Evolutionary conservation across 2,113 vertebrate genomes (phyloP).

Genomic region (Phylloscopus trochilus): DNA sequence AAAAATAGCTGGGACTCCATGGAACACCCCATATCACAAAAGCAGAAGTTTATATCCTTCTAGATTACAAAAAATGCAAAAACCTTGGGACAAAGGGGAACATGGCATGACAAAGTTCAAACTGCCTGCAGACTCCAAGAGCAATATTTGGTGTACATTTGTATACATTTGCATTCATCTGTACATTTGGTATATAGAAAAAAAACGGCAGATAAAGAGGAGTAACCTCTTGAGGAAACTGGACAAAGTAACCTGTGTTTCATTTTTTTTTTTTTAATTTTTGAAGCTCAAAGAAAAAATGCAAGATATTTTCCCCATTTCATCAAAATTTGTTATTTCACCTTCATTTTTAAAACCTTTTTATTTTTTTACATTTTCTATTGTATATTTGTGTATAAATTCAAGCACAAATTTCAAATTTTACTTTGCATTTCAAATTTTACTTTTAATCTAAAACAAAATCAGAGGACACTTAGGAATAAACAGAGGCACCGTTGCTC

Average conservation of each 20-base stretch:
- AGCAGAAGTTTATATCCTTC: not conserved
- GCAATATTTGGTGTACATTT: not conserved
- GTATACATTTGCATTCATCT: not conserved
- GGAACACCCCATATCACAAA: not conserved
- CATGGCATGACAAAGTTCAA: not conserved
- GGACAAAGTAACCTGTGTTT: not conserved
- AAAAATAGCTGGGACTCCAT: not conserved
- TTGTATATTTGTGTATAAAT: constrained; percentile 31
- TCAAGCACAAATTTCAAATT: constrained; percentile 51
- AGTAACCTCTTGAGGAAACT: not conserved
- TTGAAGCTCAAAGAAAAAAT: not conserved
- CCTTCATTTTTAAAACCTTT: constrained; percentile 43
- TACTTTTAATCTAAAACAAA: constrained; percentile 16
- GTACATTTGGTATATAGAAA: not conserved
- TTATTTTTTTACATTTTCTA: constrained; percentile 3
- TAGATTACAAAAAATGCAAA: not conserved
- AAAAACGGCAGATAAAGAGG: not conserved
- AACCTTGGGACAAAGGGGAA: not conserved
- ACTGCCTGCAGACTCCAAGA: not conserved
- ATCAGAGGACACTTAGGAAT: not conserved
- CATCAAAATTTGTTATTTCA: constrained; percentile 29
- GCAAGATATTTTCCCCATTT: not conserved
- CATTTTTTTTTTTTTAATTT: not conserved
- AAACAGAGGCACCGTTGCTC: not conserved
- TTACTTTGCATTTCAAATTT: constrained; percentile 44